Evolutionary conservation across 2,888 invertebrate species (phyloP).

Genomic region (Nemapogon koenigi): DNA sequence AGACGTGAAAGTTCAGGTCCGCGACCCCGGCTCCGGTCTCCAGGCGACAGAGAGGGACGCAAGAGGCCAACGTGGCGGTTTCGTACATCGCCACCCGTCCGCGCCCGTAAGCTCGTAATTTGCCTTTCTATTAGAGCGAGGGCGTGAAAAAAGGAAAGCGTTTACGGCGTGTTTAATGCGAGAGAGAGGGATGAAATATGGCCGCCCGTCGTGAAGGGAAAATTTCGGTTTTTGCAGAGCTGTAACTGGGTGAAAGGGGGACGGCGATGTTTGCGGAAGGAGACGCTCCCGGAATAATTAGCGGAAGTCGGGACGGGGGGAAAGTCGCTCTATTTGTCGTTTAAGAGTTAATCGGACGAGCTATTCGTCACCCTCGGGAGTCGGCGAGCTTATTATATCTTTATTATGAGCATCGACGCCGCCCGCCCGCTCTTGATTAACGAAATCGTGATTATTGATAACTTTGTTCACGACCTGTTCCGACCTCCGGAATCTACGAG

Average conservation of each 20-base stretch:
- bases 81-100: constrained; percentile 64
- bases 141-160: constrained; percentile 67
- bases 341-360: constrained; percentile 64
- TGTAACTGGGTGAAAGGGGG: constrained; percentile 57
- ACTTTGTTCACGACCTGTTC: constrained; percentile 34
- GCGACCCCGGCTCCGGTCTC: constrained; percentile 41
- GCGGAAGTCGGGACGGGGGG: constrained; percentile 57
- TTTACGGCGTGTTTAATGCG: constrained; percentile 65
- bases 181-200: constrained; percentile 64
- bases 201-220: constrained; percentile 59
- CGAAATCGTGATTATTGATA: constrained; percentile 59
- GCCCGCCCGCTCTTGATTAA: constrained; percentile 37
- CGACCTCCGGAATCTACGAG: constrained; percentile 15
- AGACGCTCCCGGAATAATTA: constrained; percentile 56
- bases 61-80: constrained; percentile 46
- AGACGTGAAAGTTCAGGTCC: constrained; percentile 56
- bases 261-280: constrained; percentile 37
- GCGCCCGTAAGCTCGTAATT: constrained; percentile 66
- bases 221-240: constrained; percentile 63
- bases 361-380: constrained; percentile 62
- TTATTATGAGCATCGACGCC: constrained; percentile 46
- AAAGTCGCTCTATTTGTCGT: constrained; percentile 63
- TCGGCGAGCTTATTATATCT: constrained; percentile 52
- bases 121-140: constrained; percentile 66
- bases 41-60: constrained; percentile 27